Evolutionary conservation across 2,888 invertebrate species (phyloP).

Genomic region (Euproctis similis): DNA sequence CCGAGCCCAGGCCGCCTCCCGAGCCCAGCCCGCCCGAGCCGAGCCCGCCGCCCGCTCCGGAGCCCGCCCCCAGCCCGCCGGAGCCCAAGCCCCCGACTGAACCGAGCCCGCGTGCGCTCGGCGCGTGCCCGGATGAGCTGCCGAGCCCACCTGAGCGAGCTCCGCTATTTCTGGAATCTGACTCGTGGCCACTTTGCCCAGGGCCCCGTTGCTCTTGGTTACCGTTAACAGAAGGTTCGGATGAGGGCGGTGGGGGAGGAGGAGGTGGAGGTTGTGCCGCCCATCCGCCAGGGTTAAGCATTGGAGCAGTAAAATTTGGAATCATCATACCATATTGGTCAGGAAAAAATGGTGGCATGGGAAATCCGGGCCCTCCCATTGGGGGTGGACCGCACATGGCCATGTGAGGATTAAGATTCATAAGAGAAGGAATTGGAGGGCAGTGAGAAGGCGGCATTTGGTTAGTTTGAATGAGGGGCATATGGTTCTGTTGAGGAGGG

Average conservation of each 20-base stretch:
- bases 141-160: conserved; percentile 37
- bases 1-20: conserved; percentile 22
- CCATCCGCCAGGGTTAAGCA: conserved; percentile 46
- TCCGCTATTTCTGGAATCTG: conserved; percentile 68
- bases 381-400: conserved; percentile 56
- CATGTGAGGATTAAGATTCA: conserved; percentile 62
- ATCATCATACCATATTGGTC: conserved; percentile 66
- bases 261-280: conserved; percentile 53
- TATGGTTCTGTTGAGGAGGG: neutral
- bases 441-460: neutral
- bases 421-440: conserved; percentile 51
- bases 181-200: conserved; percentile 59
- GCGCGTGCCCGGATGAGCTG: conserved; percentile 26
- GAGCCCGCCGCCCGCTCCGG: conserved; percentile 12
- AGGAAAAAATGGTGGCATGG: conserved; percentile 59
- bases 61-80: conserved; percentile 26
- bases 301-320: conserved; percentile 31
- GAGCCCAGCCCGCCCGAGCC: conserved; percentile 14
- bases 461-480: neutral
- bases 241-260: conserved; percentile 51
- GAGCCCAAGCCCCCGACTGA: conserved; percentile 26
- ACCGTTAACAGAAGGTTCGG: conserved; percentile 36
- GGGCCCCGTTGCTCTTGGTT: conserved; percentile 50
- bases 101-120: conserved; percentile 36
- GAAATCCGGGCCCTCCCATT: conserved; percentile 48